Conservation (phyloP, 2,888 invertebrate genomes). For the Nyleta sp. region DNA sequence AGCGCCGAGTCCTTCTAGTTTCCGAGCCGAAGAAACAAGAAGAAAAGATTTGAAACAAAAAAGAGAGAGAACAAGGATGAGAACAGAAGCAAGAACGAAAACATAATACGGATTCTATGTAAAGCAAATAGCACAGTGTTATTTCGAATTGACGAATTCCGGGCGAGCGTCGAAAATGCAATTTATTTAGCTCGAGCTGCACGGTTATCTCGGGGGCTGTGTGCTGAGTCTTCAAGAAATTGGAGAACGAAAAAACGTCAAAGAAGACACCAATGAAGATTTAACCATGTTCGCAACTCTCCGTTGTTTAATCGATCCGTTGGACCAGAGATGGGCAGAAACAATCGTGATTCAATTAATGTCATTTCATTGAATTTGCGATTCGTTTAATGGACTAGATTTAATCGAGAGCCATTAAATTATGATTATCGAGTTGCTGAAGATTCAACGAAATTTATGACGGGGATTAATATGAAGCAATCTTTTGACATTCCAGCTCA, state of each 20-base stretch:
- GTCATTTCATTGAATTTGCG: slow-evolving; percentile 38
- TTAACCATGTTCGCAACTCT: slow-evolving; percentile 48
- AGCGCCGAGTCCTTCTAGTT: background rate
- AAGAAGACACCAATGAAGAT: slow-evolving; percentile 52
- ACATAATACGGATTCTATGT: slow-evolving; percentile 26
- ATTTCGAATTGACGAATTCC: slow-evolving; percentile 47
- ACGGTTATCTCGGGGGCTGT: slow-evolving; percentile 45
- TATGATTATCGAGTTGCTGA: slow-evolving; percentile 47
- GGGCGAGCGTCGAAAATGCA: slow-evolving; percentile 41
- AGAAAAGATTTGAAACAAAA: background rate
- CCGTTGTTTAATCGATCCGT: slow-evolving; percentile 43
- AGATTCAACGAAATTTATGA: slow-evolving; percentile 39
- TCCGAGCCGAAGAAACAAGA: background rate
- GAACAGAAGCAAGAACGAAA: background rate
- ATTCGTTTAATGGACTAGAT: slow-evolving; percentile 44
- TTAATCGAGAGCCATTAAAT: slow-evolving; percentile 37
- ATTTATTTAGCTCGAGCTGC: slow-evolving; percentile 46
- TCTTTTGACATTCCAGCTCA: slow-evolving; percentile 12
- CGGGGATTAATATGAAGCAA: slow-evolving; percentile 6
- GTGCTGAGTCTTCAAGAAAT: slow-evolving; percentile 44
- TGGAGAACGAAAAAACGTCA: slow-evolving; percentile 56
- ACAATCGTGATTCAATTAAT: slow-evolving; percentile 48
- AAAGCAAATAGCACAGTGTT: slow-evolving; percentile 53
- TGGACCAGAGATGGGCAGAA: slow-evolving; percentile 59
- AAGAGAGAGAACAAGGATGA: slow-evolving; percentile 8